A percentile compares a stretch with the other conserved stretches of the same genome.
Conservation (phyloP, 2,888 invertebrate genomes). For the Beris chalybata region DNA sequence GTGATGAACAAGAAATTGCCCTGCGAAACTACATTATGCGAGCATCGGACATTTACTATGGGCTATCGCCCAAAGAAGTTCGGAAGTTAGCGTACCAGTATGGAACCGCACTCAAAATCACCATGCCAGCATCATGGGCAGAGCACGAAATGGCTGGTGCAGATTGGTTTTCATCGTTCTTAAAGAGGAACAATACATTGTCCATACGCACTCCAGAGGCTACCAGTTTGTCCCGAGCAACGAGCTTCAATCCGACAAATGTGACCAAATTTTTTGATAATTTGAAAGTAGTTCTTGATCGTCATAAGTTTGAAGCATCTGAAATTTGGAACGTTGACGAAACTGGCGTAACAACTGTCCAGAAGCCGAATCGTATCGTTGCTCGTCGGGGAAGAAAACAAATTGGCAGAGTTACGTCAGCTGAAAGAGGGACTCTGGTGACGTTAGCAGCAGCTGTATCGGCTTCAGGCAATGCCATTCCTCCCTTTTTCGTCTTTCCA, state of each 20-base stretch:
- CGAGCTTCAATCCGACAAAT: constrained; percentile 44
- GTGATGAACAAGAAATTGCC: too few species aligned
- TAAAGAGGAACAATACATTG: neutral
- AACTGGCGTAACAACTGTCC: constrained; percentile 43
- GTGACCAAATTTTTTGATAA: constrained; percentile 43
- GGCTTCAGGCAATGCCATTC: constrained; percentile 46
- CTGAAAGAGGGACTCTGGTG: constrained; percentile 48
- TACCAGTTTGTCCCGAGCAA: constrained; percentile 40
- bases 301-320: constrained; percentile 37
- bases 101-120: too few species aligned
- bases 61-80: too few species aligned
- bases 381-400: constrained; percentile 45
- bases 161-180: too few species aligned
- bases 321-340: constrained; percentile 45
- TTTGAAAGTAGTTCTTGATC: constrained; percentile 42
- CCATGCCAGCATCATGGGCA: too few species aligned
- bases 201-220: neutral
- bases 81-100: too few species aligned
- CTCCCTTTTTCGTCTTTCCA: constrained; percentile 49
- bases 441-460: constrained; percentile 45
- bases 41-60: too few species aligned
- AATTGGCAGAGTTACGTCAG: constrained; percentile 48
- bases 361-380: constrained; percentile 44
- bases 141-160: too few species aligned
- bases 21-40: too few species aligned